Percentiles rank a stretch among this genome's conserved stretches.
phyloP scores from a whole-genome alignment of 2,888 invertebrate genomes.

The Acholoe squamosa region DNA sequence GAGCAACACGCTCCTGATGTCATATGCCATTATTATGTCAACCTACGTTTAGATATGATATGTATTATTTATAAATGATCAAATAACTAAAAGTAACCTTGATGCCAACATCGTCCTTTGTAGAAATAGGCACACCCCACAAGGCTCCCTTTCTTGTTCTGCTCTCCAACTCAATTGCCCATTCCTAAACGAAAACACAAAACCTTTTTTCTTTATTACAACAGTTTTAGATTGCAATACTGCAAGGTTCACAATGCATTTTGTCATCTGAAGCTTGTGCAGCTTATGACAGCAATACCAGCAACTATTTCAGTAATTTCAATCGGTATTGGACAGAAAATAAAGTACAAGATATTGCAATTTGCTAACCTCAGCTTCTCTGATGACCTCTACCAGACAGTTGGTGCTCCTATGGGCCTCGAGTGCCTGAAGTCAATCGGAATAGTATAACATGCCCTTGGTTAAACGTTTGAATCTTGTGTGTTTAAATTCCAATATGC shows the following conservation, averaged over 20 bases:
- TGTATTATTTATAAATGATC: no score
- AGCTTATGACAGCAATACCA: no score
- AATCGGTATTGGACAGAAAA: no score
- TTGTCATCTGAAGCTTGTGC: no score
- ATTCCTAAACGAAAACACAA: neutral
- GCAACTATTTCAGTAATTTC: no score
- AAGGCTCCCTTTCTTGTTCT: neutral
- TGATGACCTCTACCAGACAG: slow-evolving; percentile 48
- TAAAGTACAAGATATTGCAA: no score
- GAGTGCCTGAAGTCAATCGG: slow-evolving; percentile 23
- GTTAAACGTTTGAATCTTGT: neutral
- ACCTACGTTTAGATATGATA: no score
- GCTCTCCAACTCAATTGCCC: neutral
- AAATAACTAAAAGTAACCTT: neutral
- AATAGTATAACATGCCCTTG: neutral
- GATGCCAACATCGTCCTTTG: slow-evolving; percentile 57
- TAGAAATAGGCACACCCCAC: slow-evolving; percentile 51
- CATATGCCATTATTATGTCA: no score
- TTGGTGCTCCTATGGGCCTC: neutral
- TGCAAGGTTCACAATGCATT: no score
- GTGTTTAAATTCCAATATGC: neutral
- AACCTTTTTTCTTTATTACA: no score
- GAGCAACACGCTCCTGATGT: no score
- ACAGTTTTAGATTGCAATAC: no score
- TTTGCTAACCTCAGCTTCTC: slow-evolving; percentile 4